Percentiles rank a stretch among this genome's conserved stretches.
phyloP scores from a whole-genome alignment of 2,888 invertebrate genomes.

The Ferrisia virgata region DNA sequence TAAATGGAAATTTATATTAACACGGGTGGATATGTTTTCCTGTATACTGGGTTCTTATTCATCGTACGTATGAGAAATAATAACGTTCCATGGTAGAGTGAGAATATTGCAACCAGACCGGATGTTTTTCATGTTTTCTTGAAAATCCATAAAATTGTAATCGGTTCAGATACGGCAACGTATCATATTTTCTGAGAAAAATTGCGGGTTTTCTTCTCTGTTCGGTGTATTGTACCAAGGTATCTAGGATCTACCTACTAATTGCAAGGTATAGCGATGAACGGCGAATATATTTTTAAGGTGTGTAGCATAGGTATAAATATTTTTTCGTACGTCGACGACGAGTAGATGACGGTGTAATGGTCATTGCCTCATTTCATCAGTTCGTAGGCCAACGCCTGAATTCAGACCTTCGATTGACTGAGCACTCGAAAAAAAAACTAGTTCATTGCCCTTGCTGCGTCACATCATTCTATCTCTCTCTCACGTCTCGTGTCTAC shows the following conservation, averaged over 20 bases:
- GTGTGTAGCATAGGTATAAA: neutral
- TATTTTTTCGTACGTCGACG: neutral
- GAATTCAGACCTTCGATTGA: slow-evolving; percentile 3
- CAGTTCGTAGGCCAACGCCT: neutral
- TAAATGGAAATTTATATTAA: slow-evolving; percentile 6
- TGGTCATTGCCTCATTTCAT: neutral
- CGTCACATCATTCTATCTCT: too few relatives aligned
- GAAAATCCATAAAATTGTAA: neutral
- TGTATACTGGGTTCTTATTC: neutral
- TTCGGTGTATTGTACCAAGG: too few relatives aligned
- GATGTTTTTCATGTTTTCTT: neutral
- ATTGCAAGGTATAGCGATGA: neutral
- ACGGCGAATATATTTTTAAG: neutral
- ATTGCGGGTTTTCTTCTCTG: neutral
- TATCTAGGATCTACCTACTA: too few relatives aligned
- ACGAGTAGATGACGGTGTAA: neutral
- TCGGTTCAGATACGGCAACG: neutral
- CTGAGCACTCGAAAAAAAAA: neutral
- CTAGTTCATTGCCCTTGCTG: neutral
- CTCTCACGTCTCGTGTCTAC: neutral
- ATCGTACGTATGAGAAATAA: too few relatives aligned
- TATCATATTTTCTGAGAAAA: neutral
- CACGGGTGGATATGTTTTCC: neutral
- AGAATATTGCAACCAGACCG: neutral
- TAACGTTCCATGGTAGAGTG: neutral